phyloP scores from a whole-genome alignment of 2,113 vertebrate species.

The Toxotes jaculatrix region DNA sequence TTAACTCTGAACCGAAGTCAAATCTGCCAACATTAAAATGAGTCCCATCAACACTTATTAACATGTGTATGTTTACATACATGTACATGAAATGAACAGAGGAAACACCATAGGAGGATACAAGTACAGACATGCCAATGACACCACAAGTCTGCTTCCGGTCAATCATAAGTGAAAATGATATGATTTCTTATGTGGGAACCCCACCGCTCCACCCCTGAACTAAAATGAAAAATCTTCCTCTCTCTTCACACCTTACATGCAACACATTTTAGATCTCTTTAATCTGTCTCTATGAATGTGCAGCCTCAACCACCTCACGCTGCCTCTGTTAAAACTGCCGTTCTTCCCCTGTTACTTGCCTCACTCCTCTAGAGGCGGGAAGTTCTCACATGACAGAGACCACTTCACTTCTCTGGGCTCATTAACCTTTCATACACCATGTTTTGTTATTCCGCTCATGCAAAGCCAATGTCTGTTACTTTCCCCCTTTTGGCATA shows the following conservation, averaged over 20 bases:
- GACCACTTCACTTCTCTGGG: constrained; percentile 43
- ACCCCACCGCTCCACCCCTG: constrained; percentile 1
- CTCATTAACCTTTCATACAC: constrained; percentile 77
- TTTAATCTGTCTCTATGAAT: constrained; percentile 14
- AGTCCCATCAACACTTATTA: constrained; percentile 17
- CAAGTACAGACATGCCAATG: constrained; percentile 12
- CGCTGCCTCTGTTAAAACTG: constrained; percentile 12
- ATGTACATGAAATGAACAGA: neutral
- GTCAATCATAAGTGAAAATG: constrained; percentile 1
- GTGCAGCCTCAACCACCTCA: constrained; percentile 24
- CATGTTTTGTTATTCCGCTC: constrained; percentile 62
- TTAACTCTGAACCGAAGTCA: neutral
- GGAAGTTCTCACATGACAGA: constrained; percentile 59
- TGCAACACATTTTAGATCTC: constrained; percentile 9
- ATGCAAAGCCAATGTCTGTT: constrained; percentile 50
- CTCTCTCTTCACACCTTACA: constrained; percentile 4
- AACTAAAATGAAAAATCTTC: neutral
- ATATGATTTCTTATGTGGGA: constrained; percentile 8
- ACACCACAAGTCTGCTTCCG: neutral
- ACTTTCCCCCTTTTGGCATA: constrained; percentile 39
- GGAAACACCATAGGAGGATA: neutral
- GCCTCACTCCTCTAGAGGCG: constrained; percentile 37
- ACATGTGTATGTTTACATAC: neutral
- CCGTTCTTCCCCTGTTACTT: constrained; percentile 19
- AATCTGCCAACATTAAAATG: neutral